Conservation (phyloP, 2,113 vertebrate species). For the Hemicordylus capensis region DNA sequence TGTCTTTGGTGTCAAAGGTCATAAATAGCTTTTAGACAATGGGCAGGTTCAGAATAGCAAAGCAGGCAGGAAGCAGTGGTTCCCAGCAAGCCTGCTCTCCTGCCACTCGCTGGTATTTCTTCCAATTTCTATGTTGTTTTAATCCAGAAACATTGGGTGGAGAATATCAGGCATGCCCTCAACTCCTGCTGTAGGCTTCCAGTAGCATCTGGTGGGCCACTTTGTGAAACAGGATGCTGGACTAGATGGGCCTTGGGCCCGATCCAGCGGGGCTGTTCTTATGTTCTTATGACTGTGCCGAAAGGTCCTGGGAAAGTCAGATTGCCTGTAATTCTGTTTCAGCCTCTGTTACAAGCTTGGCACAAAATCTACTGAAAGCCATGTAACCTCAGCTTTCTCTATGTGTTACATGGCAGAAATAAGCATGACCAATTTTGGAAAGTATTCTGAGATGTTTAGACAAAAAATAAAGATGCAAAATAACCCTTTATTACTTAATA, state of each 20-base stretch:
- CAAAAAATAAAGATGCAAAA: not conserved
- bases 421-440: constrained; percentile 3
- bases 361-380: not conserved
- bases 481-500: not conserved
- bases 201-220: too few species aligned
- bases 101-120: too few species aligned
- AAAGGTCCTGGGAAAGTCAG: constrained; percentile 7
- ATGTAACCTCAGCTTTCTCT: not conserved
- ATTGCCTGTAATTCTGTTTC: not conserved
- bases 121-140: too few species aligned
- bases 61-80: too few species aligned
- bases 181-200: too few species aligned
- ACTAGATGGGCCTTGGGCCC: too few species aligned
- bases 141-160: too few species aligned
- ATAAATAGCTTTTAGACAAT: not conserved
- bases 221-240: too few species aligned
- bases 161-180: too few species aligned
- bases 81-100: too few species aligned
- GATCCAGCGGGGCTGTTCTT: too few species aligned
- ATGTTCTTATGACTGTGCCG: not conserved
- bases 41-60: too few species aligned
- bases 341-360: not conserved
- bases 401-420: constrained; percentile 1
- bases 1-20: not conserved
- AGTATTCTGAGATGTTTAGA: constrained; percentile 16